Evolutionary conservation across 1,140 invertebrate species (phyloP).

Genomic region (Diachasma alloeum): DNA sequence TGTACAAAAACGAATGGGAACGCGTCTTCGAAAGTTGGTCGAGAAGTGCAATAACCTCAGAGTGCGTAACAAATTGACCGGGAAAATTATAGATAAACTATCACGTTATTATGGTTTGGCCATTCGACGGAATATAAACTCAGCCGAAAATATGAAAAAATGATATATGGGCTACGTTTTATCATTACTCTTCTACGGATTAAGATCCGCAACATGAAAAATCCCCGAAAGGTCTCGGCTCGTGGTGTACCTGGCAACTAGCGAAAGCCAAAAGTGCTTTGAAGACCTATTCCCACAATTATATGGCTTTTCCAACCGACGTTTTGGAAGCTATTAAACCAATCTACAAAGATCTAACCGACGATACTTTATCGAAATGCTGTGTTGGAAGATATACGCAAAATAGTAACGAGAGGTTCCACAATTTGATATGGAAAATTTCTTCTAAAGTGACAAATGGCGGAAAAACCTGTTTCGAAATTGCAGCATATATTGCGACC

Average conservation of each 20-base stretch:
- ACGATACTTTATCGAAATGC: slow-evolving; percentile 23
- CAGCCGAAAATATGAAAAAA: slow-evolving; percentile 33
- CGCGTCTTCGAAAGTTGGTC: too few relatives aligned
- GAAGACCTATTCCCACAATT: background rate
- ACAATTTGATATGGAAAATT: slow-evolving; percentile 31
- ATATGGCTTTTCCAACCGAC: slow-evolving; percentile 9
- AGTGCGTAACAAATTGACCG: too few relatives aligned
- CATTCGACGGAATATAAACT: slow-evolving; percentile 31
- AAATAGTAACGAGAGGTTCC: slow-evolving; percentile 37
- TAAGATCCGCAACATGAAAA: slow-evolving; percentile 20
- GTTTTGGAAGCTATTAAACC: slow-evolving; percentile 23
- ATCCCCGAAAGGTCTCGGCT: background rate
- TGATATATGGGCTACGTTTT: slow-evolving; percentile 32
- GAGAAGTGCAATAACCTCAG: too few relatives aligned
- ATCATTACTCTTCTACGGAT: slow-evolving; percentile 27
- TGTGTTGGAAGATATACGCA: slow-evolving; percentile 33
- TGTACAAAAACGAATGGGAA: too few relatives aligned
- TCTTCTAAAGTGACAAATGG: too few relatives aligned
- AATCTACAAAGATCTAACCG: slow-evolving; percentile 32
- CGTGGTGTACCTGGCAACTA: slow-evolving; percentile 14
- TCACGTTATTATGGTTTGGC: slow-evolving; percentile 39
- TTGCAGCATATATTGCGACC: too few relatives aligned
- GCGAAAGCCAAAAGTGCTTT: background rate
- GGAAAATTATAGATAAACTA: slow-evolving; percentile 33
- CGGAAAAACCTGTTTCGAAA: too few relatives aligned